A percentile compares a stretch with the other conserved stretches of the same genome.
These are phyloP conservation scores for Falco punctatus DNA, from an alignment of 2,113 vertebrate genomes.

Conservation along the genomic window DNA sequence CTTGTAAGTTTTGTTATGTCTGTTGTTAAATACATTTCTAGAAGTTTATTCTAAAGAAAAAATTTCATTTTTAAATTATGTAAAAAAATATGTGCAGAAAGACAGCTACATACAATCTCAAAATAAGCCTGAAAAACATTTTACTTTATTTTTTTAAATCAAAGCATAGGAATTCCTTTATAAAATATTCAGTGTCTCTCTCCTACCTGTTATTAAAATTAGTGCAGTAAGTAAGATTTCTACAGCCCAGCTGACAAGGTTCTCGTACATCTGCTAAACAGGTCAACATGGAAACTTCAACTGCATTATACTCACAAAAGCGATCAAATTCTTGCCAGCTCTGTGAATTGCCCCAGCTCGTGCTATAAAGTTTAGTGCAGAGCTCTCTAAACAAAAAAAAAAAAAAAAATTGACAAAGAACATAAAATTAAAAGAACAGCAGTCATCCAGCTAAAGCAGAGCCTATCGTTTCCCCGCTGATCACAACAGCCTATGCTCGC, in stretches of 20 bases:
- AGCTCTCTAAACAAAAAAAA: constrained; percentile 81
- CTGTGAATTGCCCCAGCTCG: constrained; percentile 94
- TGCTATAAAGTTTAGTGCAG: constrained; percentile 94
- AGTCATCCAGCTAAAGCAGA: not conserved
- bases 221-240: constrained; percentile 95
- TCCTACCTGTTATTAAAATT: constrained; percentile 99
- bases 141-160: constrained; percentile 9
- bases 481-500: not conserved
- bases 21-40: not conserved
- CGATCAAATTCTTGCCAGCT: constrained; percentile 98
- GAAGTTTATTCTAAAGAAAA: not conserved
- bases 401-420: not conserved
- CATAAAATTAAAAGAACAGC: not conserved
- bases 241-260: constrained; percentile 97
- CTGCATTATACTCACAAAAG: constrained; percentile 92
- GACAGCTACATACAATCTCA: not conserved
- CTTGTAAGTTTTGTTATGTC: not conserved
- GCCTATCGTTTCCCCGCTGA: not conserved
- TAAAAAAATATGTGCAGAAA: not conserved
- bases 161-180: constrained; percentile 52
- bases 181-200: constrained; percentile 51
- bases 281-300: constrained; percentile 93
- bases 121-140: constrained; percentile 10
- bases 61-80: not conserved
- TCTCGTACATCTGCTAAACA: constrained; percentile 96